A percentile compares a stretch with the other conserved stretches of the same genome.
Evolutionary conservation across 2,797 vertebrate genomes (phyloP).

Genomic region (Percopsis omiscomaycus): DNA sequence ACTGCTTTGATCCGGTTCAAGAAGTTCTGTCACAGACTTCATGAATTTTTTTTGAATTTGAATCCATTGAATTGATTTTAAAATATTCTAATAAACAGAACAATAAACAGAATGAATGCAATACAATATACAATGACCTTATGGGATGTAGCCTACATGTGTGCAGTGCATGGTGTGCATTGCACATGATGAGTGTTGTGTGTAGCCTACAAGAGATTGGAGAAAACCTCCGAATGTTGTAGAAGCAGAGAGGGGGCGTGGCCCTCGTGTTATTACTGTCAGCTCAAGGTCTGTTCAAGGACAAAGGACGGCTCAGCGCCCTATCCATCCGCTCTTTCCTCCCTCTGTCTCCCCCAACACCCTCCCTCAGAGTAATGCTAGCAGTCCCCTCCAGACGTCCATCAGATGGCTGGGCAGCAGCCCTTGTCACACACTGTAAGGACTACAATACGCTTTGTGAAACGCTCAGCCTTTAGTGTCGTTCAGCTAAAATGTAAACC

Average conservation of each 20-base stretch:
- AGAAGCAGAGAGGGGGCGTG: constrained; percentile 25
- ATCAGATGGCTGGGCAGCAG: constrained; percentile 48
- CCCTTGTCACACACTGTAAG: constrained; percentile 20
- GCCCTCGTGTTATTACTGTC: constrained; percentile 55
- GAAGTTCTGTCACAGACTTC: too few species aligned
- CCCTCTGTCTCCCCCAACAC: constrained; percentile 12
- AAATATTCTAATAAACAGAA: too few species aligned
- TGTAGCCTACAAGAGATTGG: constrained; percentile 13
- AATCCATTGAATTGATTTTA: too few species aligned
- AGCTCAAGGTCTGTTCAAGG: constrained; percentile 67
- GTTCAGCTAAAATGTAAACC: constrained; percentile 46
- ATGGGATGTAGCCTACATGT: too few species aligned
- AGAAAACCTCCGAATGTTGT: constrained; percentile 9
- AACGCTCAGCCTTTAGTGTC: constrained; percentile 9
- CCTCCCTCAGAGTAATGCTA: constrained; percentile 5
- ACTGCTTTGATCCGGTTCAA: too few species aligned
- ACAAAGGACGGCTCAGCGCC: constrained; percentile 50
- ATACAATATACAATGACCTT: too few species aligned
- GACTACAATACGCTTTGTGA: constrained; percentile 15
- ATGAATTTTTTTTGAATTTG: too few species aligned
- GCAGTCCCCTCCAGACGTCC: constrained; percentile 50
- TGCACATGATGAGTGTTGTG: constrained; percentile 26
- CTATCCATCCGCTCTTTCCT: constrained; percentile 31
- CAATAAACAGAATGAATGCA: too few species aligned
- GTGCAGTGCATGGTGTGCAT: constrained; percentile 10